Conservation (phyloP, 1,140 invertebrate genomes). For the Zaprionus inermis region DNA sequence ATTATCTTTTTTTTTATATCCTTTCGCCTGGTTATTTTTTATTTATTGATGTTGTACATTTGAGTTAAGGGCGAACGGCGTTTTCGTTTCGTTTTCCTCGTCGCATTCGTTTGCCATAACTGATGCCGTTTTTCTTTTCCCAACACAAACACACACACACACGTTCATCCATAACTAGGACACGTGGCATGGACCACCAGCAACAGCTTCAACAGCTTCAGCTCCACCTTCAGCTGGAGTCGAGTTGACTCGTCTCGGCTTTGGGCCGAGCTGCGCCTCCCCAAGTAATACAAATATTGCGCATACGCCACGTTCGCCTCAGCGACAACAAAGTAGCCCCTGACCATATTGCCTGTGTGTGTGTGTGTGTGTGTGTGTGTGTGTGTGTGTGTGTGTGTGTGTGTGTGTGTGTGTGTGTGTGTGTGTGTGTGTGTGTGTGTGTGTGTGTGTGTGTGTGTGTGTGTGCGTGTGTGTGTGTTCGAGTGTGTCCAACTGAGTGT, state of each 20-base stretch:
- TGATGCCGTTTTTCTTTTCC: conserved; percentile 68
- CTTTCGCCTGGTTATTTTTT: conserved; percentile 62
- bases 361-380: conserved; percentile 3
- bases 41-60: conserved; percentile 82
- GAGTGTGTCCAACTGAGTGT: conserved; percentile 4
- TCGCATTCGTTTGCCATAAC: conserved; percentile 79
- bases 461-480: not conserved
- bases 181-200: conserved; percentile 48
- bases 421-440: not conserved
- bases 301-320: conserved; percentile 67
- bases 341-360: conserved; percentile 14
- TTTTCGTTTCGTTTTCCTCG: conserved; percentile 27
- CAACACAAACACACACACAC: conserved; percentile 15
- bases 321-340: conserved; percentile 48
- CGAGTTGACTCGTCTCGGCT: not conserved
- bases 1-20: conserved; percentile 78
- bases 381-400: not conserved
- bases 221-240: conserved; percentile 7
- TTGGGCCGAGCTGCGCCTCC: not conserved
- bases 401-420: conserved; percentile 25
- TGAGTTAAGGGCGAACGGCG: conserved; percentile 73
- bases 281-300: conserved; percentile 77
- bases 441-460: conserved; percentile 4
- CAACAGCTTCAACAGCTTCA: conserved; percentile 22
- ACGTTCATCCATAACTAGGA: conserved; percentile 35